A percentile compares a stretch with the other conserved stretches of the same genome.
Conservation (phyloP, 2,888 invertebrate genomes). For the Chorisops tibialis region DNA sequence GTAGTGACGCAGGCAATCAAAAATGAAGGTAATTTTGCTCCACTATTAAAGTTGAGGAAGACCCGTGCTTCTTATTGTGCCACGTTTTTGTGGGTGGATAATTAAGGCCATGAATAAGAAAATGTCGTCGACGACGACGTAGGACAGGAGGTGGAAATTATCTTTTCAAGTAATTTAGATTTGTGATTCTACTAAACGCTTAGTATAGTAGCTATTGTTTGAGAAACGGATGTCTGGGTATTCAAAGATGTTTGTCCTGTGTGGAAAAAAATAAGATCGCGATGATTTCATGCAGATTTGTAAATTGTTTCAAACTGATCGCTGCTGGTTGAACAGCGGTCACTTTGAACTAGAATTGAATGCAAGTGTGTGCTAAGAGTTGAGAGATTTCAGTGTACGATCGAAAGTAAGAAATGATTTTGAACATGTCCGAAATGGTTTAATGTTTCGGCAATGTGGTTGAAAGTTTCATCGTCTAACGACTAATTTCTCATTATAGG, state of each 20-base stretch:
- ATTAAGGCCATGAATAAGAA: conserved; percentile 25
- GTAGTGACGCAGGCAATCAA: neutral
- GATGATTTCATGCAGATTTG: neutral
- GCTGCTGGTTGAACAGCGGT: neutral
- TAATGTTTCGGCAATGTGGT: no score
- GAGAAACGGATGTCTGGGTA: conserved; percentile 18
- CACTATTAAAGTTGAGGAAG: no score
- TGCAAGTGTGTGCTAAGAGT: no score
- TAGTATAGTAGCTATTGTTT: no score
- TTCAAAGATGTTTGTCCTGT: neutral
- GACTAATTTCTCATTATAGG: no score
- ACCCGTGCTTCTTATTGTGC: neutral
- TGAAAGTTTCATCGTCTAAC: no score
- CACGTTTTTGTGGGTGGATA: conserved; percentile 12
- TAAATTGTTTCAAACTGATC: conserved; percentile 2
- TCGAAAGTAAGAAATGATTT: no score
- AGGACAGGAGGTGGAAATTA: neutral
- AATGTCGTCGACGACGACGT: no score
- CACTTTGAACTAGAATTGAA: conserved; percentile 1
- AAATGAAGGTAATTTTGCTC: conserved; percentile 30
- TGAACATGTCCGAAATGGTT: no score
- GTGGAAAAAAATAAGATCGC: neutral
- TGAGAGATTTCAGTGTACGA: no score
- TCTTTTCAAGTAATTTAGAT: neutral
- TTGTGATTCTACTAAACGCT: neutral